phyloP scores from a whole-genome alignment of 2,113 vertebrate species.

The Tetraodon nigroviridis region DNA sequence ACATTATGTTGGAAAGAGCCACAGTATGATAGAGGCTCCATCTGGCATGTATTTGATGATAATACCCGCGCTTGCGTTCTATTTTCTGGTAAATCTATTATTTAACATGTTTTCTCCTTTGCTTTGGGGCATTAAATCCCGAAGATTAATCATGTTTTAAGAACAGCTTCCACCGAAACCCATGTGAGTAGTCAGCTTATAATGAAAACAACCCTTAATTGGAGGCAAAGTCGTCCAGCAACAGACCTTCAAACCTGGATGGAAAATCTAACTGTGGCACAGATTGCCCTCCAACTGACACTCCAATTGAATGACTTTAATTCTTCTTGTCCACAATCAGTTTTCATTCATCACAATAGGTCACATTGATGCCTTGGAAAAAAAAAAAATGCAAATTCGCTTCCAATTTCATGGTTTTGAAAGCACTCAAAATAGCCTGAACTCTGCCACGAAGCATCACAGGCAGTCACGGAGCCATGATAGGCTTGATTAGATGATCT shows the following conservation, averaged over 20 bases:
- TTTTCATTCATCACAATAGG: slow-evolving; percentile 56
- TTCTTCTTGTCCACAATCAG: slow-evolving; percentile 35
- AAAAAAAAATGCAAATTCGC: slow-evolving; percentile 66
- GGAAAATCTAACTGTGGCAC: slow-evolving; percentile 22
- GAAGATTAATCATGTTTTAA: not conserved
- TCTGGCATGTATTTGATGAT: not conserved
- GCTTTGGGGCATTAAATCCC: not conserved
- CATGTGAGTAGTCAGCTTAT: no score
- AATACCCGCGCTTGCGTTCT: not conserved
- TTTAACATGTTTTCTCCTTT: not conserved
- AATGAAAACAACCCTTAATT: not conserved
- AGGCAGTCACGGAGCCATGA: slow-evolving; percentile 54
- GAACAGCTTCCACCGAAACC: not conserved
- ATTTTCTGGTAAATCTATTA: not conserved
- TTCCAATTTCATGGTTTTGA: slow-evolving; percentile 72
- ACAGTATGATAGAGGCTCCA: not conserved
- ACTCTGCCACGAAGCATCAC: slow-evolving; percentile 49
- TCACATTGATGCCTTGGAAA: slow-evolving; percentile 47
- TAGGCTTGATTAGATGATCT: slow-evolving; percentile 68
- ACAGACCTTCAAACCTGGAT: not conserved
- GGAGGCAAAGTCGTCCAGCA: not conserved
- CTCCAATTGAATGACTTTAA: slow-evolving; percentile 31
- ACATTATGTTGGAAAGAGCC: not conserved
- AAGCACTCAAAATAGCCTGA: slow-evolving; percentile 67
- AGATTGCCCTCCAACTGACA: slow-evolving; percentile 30